Conservation (phyloP, 1,140 invertebrate species). For the Berghia stephanieae region DNA sequence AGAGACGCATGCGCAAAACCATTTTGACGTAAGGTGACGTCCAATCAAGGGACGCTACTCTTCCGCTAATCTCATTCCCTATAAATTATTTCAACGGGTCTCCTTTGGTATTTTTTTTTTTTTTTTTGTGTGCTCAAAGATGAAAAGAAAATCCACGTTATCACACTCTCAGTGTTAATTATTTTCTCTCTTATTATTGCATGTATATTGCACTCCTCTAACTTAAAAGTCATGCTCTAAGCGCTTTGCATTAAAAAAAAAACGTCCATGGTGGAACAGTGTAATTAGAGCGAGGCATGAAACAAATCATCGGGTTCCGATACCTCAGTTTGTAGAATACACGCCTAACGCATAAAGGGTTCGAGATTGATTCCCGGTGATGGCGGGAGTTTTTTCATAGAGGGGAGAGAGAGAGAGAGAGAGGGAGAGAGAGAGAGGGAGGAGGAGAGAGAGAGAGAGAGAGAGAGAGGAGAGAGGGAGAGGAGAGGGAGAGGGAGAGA, state of each 20-base stretch:
- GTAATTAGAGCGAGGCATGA: background rate
- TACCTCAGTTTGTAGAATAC: no score
- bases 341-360: background rate
- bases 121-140: no score
- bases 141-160: no score
- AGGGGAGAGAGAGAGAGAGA: constrained; percentile 11
- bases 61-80: no score
- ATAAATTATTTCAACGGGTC: no score
- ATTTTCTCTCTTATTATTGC: no score
- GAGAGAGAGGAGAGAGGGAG: background rate
- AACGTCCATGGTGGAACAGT: background rate
- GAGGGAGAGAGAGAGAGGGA: background rate
- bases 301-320: background rate
- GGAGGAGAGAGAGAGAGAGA: constrained; percentile 1
- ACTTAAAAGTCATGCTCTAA: background rate
- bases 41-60: no score
- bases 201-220: background rate
- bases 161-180: no score
- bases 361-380: background rate
- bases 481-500: background rate
- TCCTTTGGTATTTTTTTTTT: no score
- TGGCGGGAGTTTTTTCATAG: background rate
- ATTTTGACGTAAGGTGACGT: no score
- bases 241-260: background rate
- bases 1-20: no score